Evolutionary conservation across 2,797 vertebrate genomes (phyloP).

Genomic region (Smutsia gigantea): DNA sequence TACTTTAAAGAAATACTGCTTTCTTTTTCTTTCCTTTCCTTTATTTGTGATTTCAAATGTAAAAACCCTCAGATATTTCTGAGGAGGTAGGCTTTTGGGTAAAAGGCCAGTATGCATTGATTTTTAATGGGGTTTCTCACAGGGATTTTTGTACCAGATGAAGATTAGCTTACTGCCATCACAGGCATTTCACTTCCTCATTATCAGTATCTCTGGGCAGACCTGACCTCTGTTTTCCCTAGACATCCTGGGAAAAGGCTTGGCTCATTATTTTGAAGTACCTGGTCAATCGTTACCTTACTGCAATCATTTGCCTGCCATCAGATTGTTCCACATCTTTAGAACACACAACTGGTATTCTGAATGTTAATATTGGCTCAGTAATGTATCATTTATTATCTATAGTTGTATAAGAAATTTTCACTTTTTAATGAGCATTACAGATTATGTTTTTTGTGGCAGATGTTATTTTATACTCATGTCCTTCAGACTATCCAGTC

Average conservation of each 20-base stretch:
- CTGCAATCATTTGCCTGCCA: not conserved
- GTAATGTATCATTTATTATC: not conserved
- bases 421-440: not conserved
- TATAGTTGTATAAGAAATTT: not conserved
- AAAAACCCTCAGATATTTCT: not conserved
- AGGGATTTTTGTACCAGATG: not conserved
- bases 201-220: not conserved
- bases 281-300: slow-evolving; percentile 5
- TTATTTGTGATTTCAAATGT: not conserved
- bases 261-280: slow-evolving; percentile 57
- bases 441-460: not conserved
- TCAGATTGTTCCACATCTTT: not conserved
- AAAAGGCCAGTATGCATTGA: not conserved
- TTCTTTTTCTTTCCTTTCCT: not conserved
- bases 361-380: not conserved
- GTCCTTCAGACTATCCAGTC: not conserved
- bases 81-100: not conserved
- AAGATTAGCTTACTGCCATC: not conserved
- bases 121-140: slow-evolving; percentile 45
- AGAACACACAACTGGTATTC: not conserved
- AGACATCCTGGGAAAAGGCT: not conserved
- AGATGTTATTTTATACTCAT: not conserved
- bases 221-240: not conserved
- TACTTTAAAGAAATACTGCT: not conserved
- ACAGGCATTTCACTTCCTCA: not conserved